A percentile compares a stretch with the other conserved stretches of the same genome.
These are phyloP conservation scores for Lucifuga dentata DNA, from an alignment of 2,113 vertebrate species.

Conservation along the genomic window DNA sequence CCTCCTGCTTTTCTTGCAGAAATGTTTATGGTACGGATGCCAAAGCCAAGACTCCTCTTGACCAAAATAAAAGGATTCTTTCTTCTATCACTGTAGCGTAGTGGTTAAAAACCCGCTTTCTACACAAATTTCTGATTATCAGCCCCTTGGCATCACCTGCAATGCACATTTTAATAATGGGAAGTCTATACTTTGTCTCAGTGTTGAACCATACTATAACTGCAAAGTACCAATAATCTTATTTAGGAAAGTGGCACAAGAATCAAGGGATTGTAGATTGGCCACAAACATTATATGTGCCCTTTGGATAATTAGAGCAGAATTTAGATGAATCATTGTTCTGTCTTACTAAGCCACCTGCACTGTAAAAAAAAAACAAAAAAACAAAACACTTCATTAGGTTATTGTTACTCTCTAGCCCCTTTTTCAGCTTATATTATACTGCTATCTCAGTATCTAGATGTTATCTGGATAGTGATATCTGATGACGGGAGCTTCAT, in stretches of 20 bases:
- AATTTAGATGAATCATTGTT: slow-evolving; percentile 59
- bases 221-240: slow-evolving; percentile 34
- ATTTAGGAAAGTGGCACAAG: slow-evolving; percentile 43
- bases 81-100: slow-evolving; percentile 9
- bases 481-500: no score
- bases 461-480: no score
- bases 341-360: slow-evolving; percentile 45
- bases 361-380: slow-evolving; percentile 2
- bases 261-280: slow-evolving; percentile 49
- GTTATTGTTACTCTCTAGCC: neutral
- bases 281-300: slow-evolving; percentile 47
- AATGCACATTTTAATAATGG: neutral
- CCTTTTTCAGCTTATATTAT: neutral
- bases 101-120: slow-evolving; percentile 2
- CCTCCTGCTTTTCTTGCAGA: slow-evolving; percentile 42
- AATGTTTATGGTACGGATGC: slow-evolving; percentile 29
- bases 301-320: slow-evolving; percentile 67
- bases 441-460: neutral
- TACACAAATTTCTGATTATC: slow-evolving; percentile 15
- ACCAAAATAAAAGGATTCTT: slow-evolving; percentile 52
- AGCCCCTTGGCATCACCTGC: slow-evolving; percentile 5
- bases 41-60: slow-evolving; percentile 17
- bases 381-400: neutral
- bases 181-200: slow-evolving; percentile 8
- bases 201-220: slow-evolving; percentile 36